phyloP scores from a whole-genome alignment of 2,113 vertebrate genomes.

The Chloroceryle aenea region DNA sequence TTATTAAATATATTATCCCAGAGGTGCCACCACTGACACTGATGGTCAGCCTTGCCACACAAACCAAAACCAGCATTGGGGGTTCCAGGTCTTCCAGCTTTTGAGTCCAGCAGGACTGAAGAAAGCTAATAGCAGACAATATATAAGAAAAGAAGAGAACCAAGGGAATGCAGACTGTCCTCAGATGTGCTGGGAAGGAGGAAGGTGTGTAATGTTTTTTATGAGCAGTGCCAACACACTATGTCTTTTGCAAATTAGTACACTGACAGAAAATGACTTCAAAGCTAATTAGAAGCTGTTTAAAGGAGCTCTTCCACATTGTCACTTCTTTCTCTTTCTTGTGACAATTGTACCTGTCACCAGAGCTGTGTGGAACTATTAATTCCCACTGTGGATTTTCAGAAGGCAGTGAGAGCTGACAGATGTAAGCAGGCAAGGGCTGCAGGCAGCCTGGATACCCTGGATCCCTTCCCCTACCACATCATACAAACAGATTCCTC shows the following conservation, averaged over 20 bases:
- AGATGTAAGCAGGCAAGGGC: neutral
- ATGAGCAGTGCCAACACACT: constrained; percentile 21
- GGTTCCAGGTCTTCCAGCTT: neutral
- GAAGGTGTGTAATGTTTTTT: neutral
- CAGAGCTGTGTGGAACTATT: constrained; percentile 37
- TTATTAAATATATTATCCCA: neutral
- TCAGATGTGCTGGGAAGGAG: neutral
- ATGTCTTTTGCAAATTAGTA: constrained; percentile 51
- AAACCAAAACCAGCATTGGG: neutral
- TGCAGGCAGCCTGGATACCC: neutral
- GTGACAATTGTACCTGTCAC: constrained; percentile 67
- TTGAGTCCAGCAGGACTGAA: neutral
- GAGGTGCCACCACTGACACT: too few species aligned
- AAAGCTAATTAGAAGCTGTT: constrained; percentile 71
- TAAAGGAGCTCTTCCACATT: constrained; percentile 58
- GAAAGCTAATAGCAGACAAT: neutral
- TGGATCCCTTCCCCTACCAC: neutral
- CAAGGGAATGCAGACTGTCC: neutral
- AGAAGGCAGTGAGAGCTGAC: neutral
- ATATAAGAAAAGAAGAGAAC: neutral
- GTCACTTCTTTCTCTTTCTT: constrained; percentile 30
- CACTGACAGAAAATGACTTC: constrained; percentile 55
- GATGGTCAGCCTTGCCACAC: neutral
- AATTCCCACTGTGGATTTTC: constrained; percentile 12
- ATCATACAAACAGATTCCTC: neutral